Evolutionary conservation across 2,797 vertebrate species (phyloP).

Genomic region (Glyptemys insculpta): DNA sequence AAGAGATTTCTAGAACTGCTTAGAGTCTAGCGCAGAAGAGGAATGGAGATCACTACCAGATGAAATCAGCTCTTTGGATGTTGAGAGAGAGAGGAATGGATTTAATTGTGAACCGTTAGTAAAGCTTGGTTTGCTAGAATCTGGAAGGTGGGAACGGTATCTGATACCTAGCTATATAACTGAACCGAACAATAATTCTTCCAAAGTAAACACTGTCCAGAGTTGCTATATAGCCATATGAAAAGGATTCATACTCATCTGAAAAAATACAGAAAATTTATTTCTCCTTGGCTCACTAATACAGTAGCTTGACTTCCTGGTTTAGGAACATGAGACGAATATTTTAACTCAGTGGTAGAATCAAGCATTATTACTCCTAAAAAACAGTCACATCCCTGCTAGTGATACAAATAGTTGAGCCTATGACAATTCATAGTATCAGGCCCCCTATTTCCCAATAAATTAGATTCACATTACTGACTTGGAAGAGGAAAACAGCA

Average conservation of each 20-base stretch:
- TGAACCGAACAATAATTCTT: not conserved
- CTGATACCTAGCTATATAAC: not conserved
- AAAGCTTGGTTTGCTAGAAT: not conserved
- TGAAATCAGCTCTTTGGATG: not conserved
- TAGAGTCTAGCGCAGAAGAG: not conserved
- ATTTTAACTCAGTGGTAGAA: not conserved
- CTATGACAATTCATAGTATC: rapidly evolving
- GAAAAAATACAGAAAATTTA: not conserved
- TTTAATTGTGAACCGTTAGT: not conserved
- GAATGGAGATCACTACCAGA: not conserved
- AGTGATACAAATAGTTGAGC: not conserved
- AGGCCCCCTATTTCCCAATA: not conserved
- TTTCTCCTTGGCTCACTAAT: not conserved
- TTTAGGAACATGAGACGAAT: not conserved
- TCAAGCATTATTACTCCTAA: not conserved
- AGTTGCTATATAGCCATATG: not conserved
- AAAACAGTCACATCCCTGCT: not conserved
- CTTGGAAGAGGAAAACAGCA: not conserved
- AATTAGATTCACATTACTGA: not conserved
- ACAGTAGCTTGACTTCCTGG: not conserved
- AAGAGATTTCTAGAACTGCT: not conserved
- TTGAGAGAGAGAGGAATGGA: not conserved
- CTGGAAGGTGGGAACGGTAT: not conserved
- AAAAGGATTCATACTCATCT: not conserved
- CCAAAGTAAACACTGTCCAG: not conserved